A percentile compares a stretch with the other conserved stretches of the same genome.
These are phyloP conservation scores for Anseranas semipalmata DNA, from an alignment of 2,113 vertebrate species.

Conservation along the genomic window DNA sequence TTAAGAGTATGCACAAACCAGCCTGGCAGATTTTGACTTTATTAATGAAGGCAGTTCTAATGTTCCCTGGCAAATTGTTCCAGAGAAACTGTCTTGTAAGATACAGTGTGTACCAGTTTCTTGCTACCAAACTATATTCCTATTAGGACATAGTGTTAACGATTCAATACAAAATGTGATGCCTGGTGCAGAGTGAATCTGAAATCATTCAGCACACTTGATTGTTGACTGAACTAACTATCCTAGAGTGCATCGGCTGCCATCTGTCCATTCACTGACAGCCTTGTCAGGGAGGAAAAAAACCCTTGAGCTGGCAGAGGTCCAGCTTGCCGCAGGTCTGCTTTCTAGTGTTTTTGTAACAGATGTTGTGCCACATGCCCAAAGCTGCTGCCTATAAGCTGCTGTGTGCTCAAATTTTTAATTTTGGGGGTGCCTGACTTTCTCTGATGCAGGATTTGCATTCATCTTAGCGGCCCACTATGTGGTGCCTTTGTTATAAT, in stretches of 20 bases:
- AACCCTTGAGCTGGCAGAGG: slow-evolving; percentile 57
- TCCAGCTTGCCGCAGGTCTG: slow-evolving; percentile 67
- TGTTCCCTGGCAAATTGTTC: slow-evolving; percentile 7
- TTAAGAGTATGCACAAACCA: background rate
- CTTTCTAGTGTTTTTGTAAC: slow-evolving; percentile 70
- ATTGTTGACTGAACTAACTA: slow-evolving; percentile 64
- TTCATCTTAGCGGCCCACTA: background rate
- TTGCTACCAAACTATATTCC: background rate
- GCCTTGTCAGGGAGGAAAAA: slow-evolving; percentile 45
- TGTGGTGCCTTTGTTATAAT: background rate
- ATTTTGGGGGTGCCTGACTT: background rate
- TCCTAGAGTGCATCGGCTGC: slow-evolving; percentile 51
- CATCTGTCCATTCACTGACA: slow-evolving; percentile 78
- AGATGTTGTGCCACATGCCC: slow-evolving; percentile 76
- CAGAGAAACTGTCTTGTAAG: slow-evolving; percentile 32
- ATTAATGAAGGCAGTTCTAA: background rate
- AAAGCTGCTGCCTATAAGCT: slow-evolving; percentile 59
- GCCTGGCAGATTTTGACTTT: background rate
- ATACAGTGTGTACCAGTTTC: background rate
- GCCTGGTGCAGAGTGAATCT: slow-evolving; percentile 31
- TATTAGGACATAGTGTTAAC: slow-evolving; percentile 23
- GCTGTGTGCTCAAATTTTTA: slow-evolving; percentile 41
- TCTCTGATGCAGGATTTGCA: background rate
- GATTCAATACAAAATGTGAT: slow-evolving; percentile 48
- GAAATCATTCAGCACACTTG: slow-evolving; percentile 57